Conservation (phyloP, 2,797 vertebrate genomes). For the Esox masquinongy region DNA sequence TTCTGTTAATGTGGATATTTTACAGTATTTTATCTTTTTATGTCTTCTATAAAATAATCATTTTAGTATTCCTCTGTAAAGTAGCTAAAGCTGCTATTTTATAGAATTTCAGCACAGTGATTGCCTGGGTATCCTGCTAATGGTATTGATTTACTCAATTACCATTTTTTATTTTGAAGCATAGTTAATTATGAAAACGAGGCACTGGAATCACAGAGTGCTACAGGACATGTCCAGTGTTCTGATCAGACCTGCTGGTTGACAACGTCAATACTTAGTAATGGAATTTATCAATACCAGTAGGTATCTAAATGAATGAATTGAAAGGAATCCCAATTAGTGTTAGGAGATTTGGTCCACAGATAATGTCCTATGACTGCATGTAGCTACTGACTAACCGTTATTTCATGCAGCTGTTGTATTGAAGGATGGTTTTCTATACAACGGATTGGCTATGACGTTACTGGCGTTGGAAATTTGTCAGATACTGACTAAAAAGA, state of each 20-base stretch:
- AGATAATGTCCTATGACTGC: conserved; percentile 33
- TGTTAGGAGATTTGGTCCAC: conserved; percentile 26
- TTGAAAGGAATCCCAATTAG: conserved; percentile 50
- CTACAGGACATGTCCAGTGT: conserved; percentile 23
- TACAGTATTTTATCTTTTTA: not conserved
- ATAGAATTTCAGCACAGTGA: not conserved
- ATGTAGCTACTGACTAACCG: not conserved
- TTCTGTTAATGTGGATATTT: not conserved
- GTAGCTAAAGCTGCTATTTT: not conserved
- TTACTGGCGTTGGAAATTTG: too few species aligned
- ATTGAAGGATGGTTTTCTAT: not conserved
- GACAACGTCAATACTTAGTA: too few species aligned
- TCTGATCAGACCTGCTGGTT: conserved; percentile 26
- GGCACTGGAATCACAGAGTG: conserved; percentile 26
- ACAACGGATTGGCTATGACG: too few species aligned
- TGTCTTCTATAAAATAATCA: not conserved
- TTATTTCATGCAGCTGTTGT: not conserved
- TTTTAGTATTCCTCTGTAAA: not conserved
- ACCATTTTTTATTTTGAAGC: not conserved
- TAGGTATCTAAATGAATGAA: conserved; percentile 36
- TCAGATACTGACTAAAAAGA: too few species aligned
- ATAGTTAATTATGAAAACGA: conserved; percentile 29
- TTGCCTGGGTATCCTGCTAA: not conserved
- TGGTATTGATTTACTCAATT: not conserved
- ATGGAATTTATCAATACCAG: conserved; percentile 51